Evolutionary conservation across 2,888 invertebrate species (phyloP).

Genomic region (Nemotelus pantherinus): DNA sequence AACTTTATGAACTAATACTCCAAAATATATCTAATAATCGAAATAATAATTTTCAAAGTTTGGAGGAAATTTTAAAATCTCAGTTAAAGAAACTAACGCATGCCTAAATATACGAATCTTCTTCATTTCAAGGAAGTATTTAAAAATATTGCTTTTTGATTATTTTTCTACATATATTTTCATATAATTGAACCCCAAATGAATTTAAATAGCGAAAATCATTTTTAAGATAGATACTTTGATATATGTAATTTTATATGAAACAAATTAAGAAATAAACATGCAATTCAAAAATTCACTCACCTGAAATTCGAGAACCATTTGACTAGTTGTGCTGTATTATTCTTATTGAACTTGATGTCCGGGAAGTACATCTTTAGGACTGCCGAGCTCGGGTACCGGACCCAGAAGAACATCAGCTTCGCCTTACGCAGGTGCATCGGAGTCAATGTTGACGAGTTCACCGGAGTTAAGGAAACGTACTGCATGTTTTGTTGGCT

Average conservation of each 20-base stretch:
- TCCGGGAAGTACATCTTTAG: constrained; percentile 99
- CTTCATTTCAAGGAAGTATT: no score
- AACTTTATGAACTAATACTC: no score
- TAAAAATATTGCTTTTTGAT: no score
- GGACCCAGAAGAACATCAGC: constrained; percentile 99
- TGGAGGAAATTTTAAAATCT: no score
- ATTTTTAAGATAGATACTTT: no score
- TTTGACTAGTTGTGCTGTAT: constrained; percentile 99
- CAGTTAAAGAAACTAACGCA: no score
- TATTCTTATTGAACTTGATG: constrained; percentile 99
- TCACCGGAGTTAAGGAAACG: constrained; percentile 85
- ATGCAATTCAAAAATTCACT: constrained; percentile 63
- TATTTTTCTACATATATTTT: no score
- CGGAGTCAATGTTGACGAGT: constrained; percentile 97
- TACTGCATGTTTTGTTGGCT: constrained; percentile 41
- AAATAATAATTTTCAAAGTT: no score
- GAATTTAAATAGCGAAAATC: no score
- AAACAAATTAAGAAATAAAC: not conserved
- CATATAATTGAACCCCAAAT: no score
- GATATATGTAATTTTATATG: not conserved
- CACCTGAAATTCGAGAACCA: constrained; percentile 99
- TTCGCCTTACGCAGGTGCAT: constrained; percentile 99
- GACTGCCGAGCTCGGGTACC: constrained; percentile 98
- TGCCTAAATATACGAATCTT: no score
- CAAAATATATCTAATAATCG: no score